These are phyloP conservation scores for Chironomus tepperi DNA, from an alignment of 1,140 invertebrate genomes.

Conservation along the genomic window DNA sequence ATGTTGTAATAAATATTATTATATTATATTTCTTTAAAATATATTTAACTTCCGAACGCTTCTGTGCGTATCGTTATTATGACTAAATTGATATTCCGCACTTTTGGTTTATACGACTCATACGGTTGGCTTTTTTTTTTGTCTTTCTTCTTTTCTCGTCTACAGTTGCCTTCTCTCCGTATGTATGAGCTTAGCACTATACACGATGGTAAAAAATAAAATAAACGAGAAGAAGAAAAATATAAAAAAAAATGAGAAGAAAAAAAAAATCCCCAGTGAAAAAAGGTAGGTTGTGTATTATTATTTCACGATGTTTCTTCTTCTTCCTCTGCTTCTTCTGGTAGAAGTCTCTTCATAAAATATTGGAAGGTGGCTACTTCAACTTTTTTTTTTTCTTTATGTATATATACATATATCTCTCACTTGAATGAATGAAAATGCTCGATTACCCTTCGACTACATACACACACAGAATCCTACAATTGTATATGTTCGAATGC, in stretches of 20 bases:
- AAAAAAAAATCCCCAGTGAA: slow-evolving; percentile 12
- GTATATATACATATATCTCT: slow-evolving; percentile 9
- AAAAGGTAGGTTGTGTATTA: slow-evolving; percentile 20
- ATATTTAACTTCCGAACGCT: slow-evolving; percentile 24
- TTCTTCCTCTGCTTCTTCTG: background rate
- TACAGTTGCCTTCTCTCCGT: slow-evolving; percentile 21
- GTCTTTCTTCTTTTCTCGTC: background rate
- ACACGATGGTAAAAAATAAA: slow-evolving; percentile 8
- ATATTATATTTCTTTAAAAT: slow-evolving; percentile 23
- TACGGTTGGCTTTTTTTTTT: background rate
- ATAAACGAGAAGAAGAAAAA: slow-evolving; percentile 8
- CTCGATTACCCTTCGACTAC: background rate
- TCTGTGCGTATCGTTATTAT: slow-evolving; percentile 24
- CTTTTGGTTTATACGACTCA: slow-evolving; percentile 23
- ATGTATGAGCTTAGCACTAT: slow-evolving; percentile 16
- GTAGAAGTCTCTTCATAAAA: slow-evolving; percentile 15
- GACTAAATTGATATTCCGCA: slow-evolving; percentile 24
- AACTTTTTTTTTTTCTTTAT: slow-evolving; percentile 17
- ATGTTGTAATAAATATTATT: slow-evolving; percentile 23
- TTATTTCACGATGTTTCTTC: slow-evolving; percentile 22
- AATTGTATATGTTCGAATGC: background rate
- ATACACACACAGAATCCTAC: background rate
- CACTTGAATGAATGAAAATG: slow-evolving; percentile 8
- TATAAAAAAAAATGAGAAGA: too few species aligned
- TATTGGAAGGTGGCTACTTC: slow-evolving; percentile 23